These are phyloP conservation scores for Harpegnathos saltator DNA, from an alignment of 1,140 invertebrate species.

Conservation along the genomic window DNA sequence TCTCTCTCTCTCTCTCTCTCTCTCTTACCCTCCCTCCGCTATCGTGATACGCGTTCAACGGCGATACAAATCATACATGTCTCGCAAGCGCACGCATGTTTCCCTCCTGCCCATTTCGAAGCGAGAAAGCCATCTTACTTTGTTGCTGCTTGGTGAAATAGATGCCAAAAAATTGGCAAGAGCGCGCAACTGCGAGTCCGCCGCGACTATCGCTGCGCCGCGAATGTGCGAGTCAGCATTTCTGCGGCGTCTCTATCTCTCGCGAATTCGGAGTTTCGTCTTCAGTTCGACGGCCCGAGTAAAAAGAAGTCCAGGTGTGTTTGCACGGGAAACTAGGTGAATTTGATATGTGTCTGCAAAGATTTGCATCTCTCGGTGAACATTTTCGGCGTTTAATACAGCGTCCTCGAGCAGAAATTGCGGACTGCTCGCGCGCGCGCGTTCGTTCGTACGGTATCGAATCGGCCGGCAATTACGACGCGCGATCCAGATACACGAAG, in stretches of 20 bases:
- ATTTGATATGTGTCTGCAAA: neutral
- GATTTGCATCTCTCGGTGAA: neutral
- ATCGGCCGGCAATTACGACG: neutral
- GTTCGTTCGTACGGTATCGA: too few species aligned
- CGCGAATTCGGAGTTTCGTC: neutral
- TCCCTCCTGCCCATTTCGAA: neutral
- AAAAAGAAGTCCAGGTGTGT: neutral
- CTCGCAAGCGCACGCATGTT: too few species aligned
- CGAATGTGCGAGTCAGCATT: neutral
- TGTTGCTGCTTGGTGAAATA: constrained; percentile 1
- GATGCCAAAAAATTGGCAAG: neutral
- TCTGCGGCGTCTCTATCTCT: neutral
- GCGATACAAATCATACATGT: constrained; percentile 45
- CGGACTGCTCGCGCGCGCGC: neutral
- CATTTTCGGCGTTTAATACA: neutral
- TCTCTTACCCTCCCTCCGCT: too few species aligned
- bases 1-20: too few species aligned
- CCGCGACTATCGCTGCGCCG: neutral
- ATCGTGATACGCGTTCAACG: neutral
- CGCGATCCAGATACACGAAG: constrained; percentile 6
- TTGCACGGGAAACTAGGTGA: neutral
- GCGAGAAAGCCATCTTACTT: neutral
- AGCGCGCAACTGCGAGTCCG: neutral
- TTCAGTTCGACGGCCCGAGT: neutral
- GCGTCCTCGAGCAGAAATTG: neutral